Evolutionary conservation across 2,113 vertebrate genomes (phyloP), one percentile per base, ranked within the genome.

Genomic region (Microtus ochrogaster): DNA sequence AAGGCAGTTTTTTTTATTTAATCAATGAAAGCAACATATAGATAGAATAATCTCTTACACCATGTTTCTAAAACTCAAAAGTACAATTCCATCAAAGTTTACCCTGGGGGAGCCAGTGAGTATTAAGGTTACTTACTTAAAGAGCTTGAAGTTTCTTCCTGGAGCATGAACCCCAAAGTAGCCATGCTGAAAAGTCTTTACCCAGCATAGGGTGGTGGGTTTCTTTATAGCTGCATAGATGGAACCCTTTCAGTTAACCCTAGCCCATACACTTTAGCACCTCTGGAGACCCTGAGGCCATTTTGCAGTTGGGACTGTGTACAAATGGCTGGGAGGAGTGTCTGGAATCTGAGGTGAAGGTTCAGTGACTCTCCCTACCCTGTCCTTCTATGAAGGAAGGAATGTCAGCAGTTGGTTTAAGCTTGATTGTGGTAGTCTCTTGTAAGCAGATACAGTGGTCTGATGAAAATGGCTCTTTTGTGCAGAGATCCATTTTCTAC

Each of bases 1-100:
- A 55, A 55, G 55, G 52, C 14, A 55, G 52, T 55, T 55, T 55
- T 55, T 19, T 55, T 55, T 55, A 55, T 55, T 55, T 19, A 44
- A 44, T 5, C 44, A 44, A 44, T 44, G 44, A 44, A 44, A 44
- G 44, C 44, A 44, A 44, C 44, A 44, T 5, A 44, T 44, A 44
- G 44, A 44, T 5, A 44, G 44, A 55, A 55, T 16, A 55, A 55
- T 16, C 16, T 55, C 55, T 16, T 5, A 55, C 55, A 55, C 55
- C 16, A 55, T 84, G 61, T 92, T 44, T 90, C 30, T 92, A 44
- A 92, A 76, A 89, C 13, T 89, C 36, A 91, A 93, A 78, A 55
- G 66, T 94, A 58, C 30, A 92, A 77, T 91, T 61, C n/a, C 2
- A 30, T 3, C 16, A 49, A 28, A 77, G 26, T 77, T 77, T 78